Conservation (phyloP, 2,113 vertebrate genomes). For the Taxidea taxus region DNA sequence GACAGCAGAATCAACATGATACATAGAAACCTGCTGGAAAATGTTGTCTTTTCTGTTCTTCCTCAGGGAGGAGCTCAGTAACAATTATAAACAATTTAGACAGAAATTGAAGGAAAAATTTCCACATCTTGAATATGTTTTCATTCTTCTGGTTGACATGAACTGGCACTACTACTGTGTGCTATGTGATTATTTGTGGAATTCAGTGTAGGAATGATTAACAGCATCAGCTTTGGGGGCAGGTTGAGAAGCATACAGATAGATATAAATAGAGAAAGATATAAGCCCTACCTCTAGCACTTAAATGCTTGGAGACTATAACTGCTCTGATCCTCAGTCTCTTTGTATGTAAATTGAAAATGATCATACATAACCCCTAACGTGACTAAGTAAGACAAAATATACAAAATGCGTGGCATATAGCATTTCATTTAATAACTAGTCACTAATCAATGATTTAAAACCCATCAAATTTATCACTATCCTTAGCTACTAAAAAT, state of each 20-base stretch:
- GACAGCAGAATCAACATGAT: conserved; percentile 3
- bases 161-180: not conserved
- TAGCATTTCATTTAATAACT: not conserved
- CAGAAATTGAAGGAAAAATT: conserved; percentile 32
- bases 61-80: not conserved
- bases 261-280: not conserved
- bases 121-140: not conserved
- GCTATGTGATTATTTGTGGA: not conserved
- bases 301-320: not conserved
- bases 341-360: conserved; percentile 4
- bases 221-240: not conserved
- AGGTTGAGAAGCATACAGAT: not conserved
- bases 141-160: not conserved
- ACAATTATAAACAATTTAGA: conserved; percentile 37
- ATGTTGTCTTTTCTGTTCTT: not conserved
- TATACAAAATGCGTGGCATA: not conserved
- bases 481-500: conserved; percentile 8
- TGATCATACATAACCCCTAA: not conserved
- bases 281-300: not conserved
- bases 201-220: not conserved
- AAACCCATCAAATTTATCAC: not conserved
- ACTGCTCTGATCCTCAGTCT: not conserved
- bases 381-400: conserved; percentile 1
- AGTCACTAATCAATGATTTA: not conserved
- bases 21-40: conserved; percentile 39